A percentile compares a stretch with the other conserved stretches of the same genome.
These are phyloP conservation scores for Coilia nasus DNA, from an alignment of 2,797 vertebrate species.

Conservation along the genomic window DNA sequence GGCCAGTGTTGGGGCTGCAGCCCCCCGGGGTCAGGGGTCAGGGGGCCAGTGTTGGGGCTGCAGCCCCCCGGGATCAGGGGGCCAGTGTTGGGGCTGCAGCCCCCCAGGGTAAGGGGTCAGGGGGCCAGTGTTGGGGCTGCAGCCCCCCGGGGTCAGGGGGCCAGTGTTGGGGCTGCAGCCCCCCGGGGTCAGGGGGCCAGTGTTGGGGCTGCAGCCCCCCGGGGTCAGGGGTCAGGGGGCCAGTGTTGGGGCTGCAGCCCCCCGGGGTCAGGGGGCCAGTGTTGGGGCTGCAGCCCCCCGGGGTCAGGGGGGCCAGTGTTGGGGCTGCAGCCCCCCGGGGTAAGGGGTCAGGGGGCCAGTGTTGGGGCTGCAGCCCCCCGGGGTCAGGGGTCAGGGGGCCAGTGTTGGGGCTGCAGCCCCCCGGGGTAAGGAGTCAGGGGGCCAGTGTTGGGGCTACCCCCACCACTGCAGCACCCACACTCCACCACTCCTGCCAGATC, in stretches of 20 bases:
- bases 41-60: too few relatives aligned
- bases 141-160: neutral
- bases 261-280: too few relatives aligned
- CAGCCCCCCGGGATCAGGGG: too few relatives aligned
- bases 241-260: constrained; percentile 7
- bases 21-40: neutral
- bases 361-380: neutral
- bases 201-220: neutral
- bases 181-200: neutral
- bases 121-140: too few relatives aligned
- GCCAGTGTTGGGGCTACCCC: neutral
- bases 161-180: neutral
- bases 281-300: neutral
- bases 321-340: too few relatives aligned
- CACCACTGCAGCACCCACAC: neutral
- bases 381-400: neutral
- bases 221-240: constrained; percentile 32
- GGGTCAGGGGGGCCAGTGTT: neutral
- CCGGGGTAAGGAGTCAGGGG: too few relatives aligned
- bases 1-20: too few relatives aligned
- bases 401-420: neutral
- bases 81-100: too few relatives aligned
- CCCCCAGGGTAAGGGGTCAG: too few relatives aligned
- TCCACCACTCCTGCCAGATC: too few relatives aligned
- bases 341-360: too few relatives aligned